phyloP scores from a whole-genome alignment of 2,113 vertebrate genomes.

The Tachysurus vachellii region DNA sequence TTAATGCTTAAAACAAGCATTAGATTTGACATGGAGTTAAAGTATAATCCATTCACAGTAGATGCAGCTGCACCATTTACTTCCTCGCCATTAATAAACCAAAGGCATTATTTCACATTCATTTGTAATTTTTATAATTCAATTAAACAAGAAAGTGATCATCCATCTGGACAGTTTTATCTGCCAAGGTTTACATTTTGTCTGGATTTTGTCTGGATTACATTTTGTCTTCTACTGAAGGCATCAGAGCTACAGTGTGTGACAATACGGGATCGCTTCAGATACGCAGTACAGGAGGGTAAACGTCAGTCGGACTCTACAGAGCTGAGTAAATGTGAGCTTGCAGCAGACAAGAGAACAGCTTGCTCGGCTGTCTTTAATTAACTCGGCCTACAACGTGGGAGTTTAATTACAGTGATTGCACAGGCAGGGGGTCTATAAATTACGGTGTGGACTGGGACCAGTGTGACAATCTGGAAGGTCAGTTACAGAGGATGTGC shows the following conservation, averaged over 20 bases:
- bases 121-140: neutral
- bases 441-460: conserved; percentile 19
- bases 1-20: neutral
- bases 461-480: neutral
- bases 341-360: conserved; percentile 14
- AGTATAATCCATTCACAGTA: neutral
- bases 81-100: neutral
- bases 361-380: conserved; percentile 47
- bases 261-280: conserved; percentile 27
- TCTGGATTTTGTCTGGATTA: neutral
- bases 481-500: neutral
- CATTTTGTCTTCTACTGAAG: neutral
- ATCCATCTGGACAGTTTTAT: neutral
- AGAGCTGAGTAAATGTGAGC: conserved; percentile 41
- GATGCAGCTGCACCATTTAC: neutral
- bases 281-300: conserved; percentile 43
- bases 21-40: neutral
- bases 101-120: neutral
- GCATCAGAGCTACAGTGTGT: neutral
- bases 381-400: conserved; percentile 54
- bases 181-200: neutral
- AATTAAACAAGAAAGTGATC: neutral
- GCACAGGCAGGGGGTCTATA: conserved; percentile 43
- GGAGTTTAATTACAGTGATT: conserved; percentile 65
- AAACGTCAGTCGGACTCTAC: conserved; percentile 49